phyloP scores from a whole-genome alignment of 2,888 invertebrate genomes.

The Trachelus stipa region DNA sequence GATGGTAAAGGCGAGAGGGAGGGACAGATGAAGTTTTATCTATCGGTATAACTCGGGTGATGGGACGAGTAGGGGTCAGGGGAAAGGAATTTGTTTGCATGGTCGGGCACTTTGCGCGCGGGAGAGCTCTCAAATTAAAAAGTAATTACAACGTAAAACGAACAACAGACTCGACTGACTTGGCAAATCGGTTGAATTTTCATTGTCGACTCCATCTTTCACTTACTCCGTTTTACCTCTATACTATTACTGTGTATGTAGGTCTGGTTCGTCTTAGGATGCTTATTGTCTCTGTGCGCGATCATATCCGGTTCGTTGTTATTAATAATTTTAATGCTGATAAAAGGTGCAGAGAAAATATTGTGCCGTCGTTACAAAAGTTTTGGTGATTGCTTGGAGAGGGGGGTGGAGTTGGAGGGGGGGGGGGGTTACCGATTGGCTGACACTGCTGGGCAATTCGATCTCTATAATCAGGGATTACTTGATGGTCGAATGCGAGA shows the following conservation, averaged over 20 bases:
- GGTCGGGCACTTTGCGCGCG: constrained; percentile 3
- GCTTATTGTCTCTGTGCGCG: background rate
- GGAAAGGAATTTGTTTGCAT: constrained; percentile 19
- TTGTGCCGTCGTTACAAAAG: background rate
- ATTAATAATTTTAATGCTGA: background rate
- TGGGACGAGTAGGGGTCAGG: constrained; percentile 2
- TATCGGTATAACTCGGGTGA: constrained; percentile 30
- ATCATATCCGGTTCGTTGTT: background rate
- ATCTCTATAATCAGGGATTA: constrained; percentile 63
- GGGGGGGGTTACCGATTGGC: constrained; percentile 5
- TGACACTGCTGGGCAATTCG: constrained; percentile 44
- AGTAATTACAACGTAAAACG: constrained; percentile 41
- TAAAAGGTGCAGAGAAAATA: background rate
- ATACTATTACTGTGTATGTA: no score
- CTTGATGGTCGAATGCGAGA: constrained; percentile 18
- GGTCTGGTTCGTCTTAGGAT: background rate
- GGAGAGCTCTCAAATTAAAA: constrained; percentile 46
- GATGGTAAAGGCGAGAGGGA: background rate
- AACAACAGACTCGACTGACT: background rate
- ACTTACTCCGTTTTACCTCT: background rate
- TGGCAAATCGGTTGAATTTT: background rate
- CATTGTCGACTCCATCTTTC: background rate
- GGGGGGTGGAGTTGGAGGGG: background rate
- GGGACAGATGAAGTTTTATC: constrained; percentile 54
- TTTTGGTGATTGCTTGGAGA: background rate